Percentiles rank a stretch among this genome's conserved stretches.
Evolutionary conservation across 2,797 vertebrate species (phyloP).

Genomic region (Sparidentex hasta): DNA sequence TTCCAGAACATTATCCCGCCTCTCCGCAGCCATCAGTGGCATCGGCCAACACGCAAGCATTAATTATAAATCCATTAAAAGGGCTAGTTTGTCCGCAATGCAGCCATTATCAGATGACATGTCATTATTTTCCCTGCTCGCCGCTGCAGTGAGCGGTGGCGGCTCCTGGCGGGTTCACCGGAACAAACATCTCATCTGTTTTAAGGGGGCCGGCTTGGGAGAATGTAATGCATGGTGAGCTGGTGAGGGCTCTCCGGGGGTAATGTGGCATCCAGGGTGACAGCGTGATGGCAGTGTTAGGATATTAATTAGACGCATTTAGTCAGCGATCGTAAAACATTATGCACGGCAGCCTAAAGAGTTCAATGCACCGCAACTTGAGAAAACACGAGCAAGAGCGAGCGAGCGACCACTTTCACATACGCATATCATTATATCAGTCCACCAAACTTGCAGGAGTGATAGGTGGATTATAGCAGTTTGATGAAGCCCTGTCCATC

Average conservation of each 20-base stretch:
- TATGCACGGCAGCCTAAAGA: neutral
- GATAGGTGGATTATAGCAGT: neutral
- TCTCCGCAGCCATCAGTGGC: slow-evolving; percentile 76
- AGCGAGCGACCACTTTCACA: neutral
- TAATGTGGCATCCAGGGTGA: slow-evolving; percentile 49
- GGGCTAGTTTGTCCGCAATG: slow-evolving; percentile 74
- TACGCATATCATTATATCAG: neutral
- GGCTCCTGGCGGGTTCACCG: slow-evolving; percentile 67
- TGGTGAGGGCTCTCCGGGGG: slow-evolving; percentile 37
- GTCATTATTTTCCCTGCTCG: slow-evolving; percentile 75
- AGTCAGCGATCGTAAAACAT: slow-evolving; percentile 35
- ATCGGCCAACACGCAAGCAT: slow-evolving; percentile 80
- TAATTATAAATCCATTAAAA: slow-evolving; percentile 88
- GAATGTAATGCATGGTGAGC: slow-evolving; percentile 54
- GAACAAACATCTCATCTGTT: slow-evolving; percentile 72
- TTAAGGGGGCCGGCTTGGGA: slow-evolving; percentile 38
- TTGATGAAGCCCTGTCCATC: neutral
- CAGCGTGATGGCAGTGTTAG: slow-evolving; percentile 15
- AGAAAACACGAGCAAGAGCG: neutral
- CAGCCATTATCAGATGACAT: slow-evolving; percentile 83
- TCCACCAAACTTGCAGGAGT: neutral
- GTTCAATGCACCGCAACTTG: neutral
- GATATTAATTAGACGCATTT: slow-evolving; percentile 53
- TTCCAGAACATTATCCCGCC: slow-evolving; percentile 81
- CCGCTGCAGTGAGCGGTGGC: slow-evolving; percentile 59